These are phyloP conservation scores for Hyppa rectilinea DNA, from an alignment of 2,888 invertebrate genomes.

Conservation along the genomic window DNA sequence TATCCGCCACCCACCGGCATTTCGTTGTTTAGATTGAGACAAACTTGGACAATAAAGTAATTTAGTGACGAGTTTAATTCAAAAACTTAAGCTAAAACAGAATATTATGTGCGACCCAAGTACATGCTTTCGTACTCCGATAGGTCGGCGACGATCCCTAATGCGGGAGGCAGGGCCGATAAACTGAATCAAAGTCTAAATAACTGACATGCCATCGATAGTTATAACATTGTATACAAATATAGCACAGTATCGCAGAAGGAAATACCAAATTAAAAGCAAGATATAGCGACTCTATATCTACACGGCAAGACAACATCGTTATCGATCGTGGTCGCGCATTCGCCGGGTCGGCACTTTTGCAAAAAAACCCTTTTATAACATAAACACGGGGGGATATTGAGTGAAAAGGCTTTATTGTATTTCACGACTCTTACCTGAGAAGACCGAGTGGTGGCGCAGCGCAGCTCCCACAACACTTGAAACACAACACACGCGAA, in stretches of 20 bases:
- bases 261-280: slow-evolving; percentile 73
- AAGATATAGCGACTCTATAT: slow-evolving; percentile 73
- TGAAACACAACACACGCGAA: slow-evolving; percentile 86
- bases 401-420: slow-evolving; percentile 46
- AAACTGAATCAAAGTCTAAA: slow-evolving; percentile 50
- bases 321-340: slow-evolving; percentile 88
- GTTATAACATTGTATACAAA: slow-evolving; percentile 69
- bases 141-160: slow-evolving; percentile 8
- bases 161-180: slow-evolving; percentile 27
- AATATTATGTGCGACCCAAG: slow-evolving; percentile 12
- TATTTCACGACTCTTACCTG: slow-evolving; percentile 79
- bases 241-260: slow-evolving; percentile 67
- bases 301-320: slow-evolving; percentile 84
- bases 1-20: slow-evolving; percentile 78
- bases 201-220: slow-evolving; percentile 58
- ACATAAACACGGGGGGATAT: slow-evolving; percentile 73
- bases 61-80: slow-evolving; percentile 33
- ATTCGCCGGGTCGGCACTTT: slow-evolving; percentile 78
- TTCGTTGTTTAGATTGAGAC: slow-evolving; percentile 60
- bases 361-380: slow-evolving; percentile 73
- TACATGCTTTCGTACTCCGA: slow-evolving; percentile 24
- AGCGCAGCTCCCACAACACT: slow-evolving; percentile 84
- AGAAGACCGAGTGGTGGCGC: slow-evolving; percentile 74
- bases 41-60: slow-evolving; percentile 19
- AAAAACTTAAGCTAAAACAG: slow-evolving; percentile 27